Conservation (phyloP, 23 tunicate genomes). For the Diplosoma virens region DNA sequence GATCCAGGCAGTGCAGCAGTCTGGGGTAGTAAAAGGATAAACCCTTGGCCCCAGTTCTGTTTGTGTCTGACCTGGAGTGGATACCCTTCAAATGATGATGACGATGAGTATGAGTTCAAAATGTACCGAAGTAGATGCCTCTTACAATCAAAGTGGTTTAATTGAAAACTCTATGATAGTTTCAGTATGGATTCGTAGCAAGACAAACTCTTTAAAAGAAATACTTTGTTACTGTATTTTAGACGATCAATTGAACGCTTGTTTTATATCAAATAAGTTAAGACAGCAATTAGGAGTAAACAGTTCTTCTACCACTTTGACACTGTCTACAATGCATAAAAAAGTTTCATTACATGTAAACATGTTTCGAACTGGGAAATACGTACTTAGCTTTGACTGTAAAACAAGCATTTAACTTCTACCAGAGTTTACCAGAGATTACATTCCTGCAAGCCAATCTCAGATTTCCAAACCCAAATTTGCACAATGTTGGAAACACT, state of each 20-base stretch:
- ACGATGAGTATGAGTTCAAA: too few relatives aligned
- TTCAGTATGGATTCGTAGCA: slow-evolving; percentile 5
- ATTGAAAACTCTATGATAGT: slow-evolving; percentile 24
- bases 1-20: too few relatives aligned
- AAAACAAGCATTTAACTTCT: not conserved
- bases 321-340: slow-evolving; percentile 7
- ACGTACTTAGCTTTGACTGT: slow-evolving; percentile 12
- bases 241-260: slow-evolving; percentile 13
- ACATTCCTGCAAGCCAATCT: slow-evolving; percentile 3
- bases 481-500: slow-evolving; percentile 17
- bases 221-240: slow-evolving; percentile 11
- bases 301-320: not conserved
- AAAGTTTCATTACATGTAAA: too few relatives aligned
- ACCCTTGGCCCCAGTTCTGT: too few relatives aligned
- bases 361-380: too few relatives aligned
- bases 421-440: slow-evolving; percentile 11
- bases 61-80: too few relatives aligned
- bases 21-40: too few relatives aligned
- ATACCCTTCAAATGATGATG: too few relatives aligned
- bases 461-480: slow-evolving; percentile 22
- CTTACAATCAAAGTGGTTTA: not conserved
- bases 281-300: not conserved
- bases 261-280: slow-evolving; percentile 7
- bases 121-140: not conserved
- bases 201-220: not conserved